phyloP scores from a whole-genome alignment of 2,888 invertebrate genomes.

The Noctua pronuba region DNA sequence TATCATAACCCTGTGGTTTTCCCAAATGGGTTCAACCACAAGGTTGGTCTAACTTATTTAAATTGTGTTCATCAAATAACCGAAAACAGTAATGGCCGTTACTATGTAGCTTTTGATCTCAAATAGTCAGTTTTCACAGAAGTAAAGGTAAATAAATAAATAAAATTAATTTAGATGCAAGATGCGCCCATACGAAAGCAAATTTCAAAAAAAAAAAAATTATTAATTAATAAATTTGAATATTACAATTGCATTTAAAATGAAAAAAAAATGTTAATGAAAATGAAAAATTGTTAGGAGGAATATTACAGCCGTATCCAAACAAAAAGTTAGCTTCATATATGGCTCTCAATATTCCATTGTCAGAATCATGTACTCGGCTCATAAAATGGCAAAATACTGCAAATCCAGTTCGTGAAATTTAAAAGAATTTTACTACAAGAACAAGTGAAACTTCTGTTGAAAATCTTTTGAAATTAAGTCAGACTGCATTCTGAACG shows the following conservation, averaged over 20 bases:
- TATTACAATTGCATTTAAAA: too few species aligned
- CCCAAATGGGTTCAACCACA: slow-evolving; percentile 11
- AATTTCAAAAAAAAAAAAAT: too few species aligned
- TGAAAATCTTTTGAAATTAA: slow-evolving; percentile 32
- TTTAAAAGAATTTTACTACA: slow-evolving; percentile 5
- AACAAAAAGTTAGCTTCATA: too few species aligned
- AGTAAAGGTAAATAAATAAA: not conserved
- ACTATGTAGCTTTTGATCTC: not conserved
- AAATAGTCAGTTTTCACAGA: not conserved
- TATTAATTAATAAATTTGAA: too few species aligned
- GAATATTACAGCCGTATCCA: too few species aligned
- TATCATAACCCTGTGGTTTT: slow-evolving; percentile 35
- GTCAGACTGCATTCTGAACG: slow-evolving; percentile 20
- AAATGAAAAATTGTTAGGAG: too few species aligned
- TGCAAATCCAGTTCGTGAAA: not conserved
- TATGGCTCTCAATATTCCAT: too few species aligned
- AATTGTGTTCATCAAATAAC: slow-evolving; percentile 11
- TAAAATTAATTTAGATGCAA: too few species aligned
- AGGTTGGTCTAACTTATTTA: slow-evolving; percentile 1
- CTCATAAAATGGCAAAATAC: too few species aligned
- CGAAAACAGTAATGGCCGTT: slow-evolving; percentile 19
- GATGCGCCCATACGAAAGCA: too few species aligned
- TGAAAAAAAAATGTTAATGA: too few species aligned
- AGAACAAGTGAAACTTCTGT: slow-evolving; percentile 6
- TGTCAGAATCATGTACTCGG: too few species aligned